Evolutionary conservation across 2,113 vertebrate genomes (phyloP), one percentile per base, ranked within the genome.

Genomic region (Zeus faber): DNA sequence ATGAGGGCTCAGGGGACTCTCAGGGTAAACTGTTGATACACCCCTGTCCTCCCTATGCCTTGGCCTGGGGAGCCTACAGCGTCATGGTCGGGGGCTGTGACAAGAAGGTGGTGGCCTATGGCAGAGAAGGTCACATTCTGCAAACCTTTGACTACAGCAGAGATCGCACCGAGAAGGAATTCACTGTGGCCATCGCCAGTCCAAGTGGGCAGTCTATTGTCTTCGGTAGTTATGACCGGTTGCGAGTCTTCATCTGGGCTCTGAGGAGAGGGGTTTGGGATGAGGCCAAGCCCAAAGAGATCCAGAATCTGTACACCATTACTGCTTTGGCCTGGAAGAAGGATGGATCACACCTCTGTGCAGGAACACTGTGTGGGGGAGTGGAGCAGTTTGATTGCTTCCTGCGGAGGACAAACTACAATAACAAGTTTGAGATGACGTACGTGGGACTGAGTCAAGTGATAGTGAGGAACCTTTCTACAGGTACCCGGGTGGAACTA

Each of bases 311-410:
- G 1, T 97, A 99, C 69, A 97, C 92, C 16, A 84, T 99, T 84
- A 98, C 96, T 0, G 88, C 94, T 13, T n/a, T 98, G 70, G 91
- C 95, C 0, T 99, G 97, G 97, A 99, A 98, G 83, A 92, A 86
- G 52, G 97, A 99, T 0, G 96, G 95, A 8, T 97, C 97, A 0
- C 89, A 90, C 1, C 93, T 98, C 56, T 99, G 96, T 23, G 95
- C 54, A 95, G 95, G 95, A 24, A 98, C 95, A 0, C 86, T 98
- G 24, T 99, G 95, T 61, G 97, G 97, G 6, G 96, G 91, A 5
- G 96, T 98, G 59, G 96, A 99, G 60, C 92, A 94, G 62, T 98
- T 99, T 66, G 95, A 98, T 70, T 99, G 93, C 84, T 98, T 93
- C 75, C 87, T 98, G 40, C 91, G 94, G 29, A 92, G 89, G 61